Percentiles rank a stretch among this genome's conserved stretches.
Evolutionary conservation across 2,888 invertebrate species (phyloP).

Genomic region (Andrena fulva): DNA sequence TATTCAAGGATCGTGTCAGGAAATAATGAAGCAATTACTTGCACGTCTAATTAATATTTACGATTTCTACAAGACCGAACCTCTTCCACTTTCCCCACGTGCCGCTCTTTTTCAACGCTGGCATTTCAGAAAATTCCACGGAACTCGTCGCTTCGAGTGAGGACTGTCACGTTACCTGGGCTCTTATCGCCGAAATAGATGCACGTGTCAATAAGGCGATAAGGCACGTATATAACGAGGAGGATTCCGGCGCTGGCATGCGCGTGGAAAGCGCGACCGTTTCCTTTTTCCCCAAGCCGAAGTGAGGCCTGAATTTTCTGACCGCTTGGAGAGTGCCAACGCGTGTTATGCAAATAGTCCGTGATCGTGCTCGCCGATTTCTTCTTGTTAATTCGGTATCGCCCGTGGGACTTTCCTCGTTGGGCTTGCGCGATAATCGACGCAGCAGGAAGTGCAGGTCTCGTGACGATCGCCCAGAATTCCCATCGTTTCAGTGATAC

Average conservation of each 20-base stretch:
- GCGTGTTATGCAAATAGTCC: conserved; percentile 44
- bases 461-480: not conserved
- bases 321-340: conserved; percentile 25
- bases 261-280: conserved; percentile 31
- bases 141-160: not conserved
- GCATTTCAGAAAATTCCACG: not conserved
- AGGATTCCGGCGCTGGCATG: not conserved
- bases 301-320: conserved; percentile 41
- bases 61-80: not conserved
- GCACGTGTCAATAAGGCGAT: conserved; percentile 46
- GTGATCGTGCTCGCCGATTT: conserved; percentile 34
- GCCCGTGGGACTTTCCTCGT: conserved; percentile 12
- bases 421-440: not conserved
- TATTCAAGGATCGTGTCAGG: not conserved
- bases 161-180: not conserved
- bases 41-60: not conserved
- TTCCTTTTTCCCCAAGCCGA: conserved; percentile 17
- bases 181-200: conserved; percentile 20
- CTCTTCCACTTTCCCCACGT: not conserved
- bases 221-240: conserved; percentile 18
- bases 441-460: not conserved
- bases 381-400: conserved; percentile 45
- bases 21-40: not conserved
- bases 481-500: not conserved
- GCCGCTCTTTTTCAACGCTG: not conserved